phyloP scores from a whole-genome alignment of 2,797 vertebrate species.

The Pelodytes ibericus region DNA sequence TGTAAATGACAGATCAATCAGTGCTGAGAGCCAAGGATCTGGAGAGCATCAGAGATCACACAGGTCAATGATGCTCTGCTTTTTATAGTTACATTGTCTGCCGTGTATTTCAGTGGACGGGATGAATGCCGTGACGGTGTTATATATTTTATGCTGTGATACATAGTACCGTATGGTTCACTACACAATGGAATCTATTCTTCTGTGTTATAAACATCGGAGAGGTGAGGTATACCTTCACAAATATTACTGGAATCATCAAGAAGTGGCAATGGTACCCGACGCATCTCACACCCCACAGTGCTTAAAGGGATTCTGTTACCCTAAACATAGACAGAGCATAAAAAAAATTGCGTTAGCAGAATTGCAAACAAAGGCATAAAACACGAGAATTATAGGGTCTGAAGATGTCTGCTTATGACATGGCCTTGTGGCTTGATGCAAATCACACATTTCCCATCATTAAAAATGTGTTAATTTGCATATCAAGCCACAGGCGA shows the following conservation, averaged over 20 bases:
- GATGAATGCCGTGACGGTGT: constrained; percentile 28
- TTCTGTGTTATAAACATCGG: neutral
- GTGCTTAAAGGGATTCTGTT: neutral
- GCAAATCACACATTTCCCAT: too few relatives aligned
- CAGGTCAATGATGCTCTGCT: constrained; percentile 35
- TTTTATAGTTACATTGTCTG: constrained; percentile 18
- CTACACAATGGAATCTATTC: neutral
- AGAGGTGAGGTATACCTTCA: too few relatives aligned
- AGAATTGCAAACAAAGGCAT: neutral
- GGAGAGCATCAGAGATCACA: neutral
- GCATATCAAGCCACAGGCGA: too few relatives aligned
- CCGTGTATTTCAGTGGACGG: constrained; percentile 28
- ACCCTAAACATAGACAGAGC: neutral
- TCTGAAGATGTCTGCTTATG: too few relatives aligned
- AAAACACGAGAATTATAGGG: too few relatives aligned
- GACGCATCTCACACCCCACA: too few relatives aligned
- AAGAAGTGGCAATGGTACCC: neutral
- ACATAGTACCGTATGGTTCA: neutral
- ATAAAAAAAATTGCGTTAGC: neutral
- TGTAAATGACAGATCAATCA: constrained; percentile 22
- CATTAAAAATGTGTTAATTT: too few relatives aligned
- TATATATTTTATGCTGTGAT: neutral
- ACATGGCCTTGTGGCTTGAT: too few relatives aligned
- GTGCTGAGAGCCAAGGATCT: neutral
- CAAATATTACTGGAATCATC: too few relatives aligned